Evolutionary conservation across 2,113 vertebrate species (phyloP).

Genomic region (Ranitomeya imitator): DNA sequence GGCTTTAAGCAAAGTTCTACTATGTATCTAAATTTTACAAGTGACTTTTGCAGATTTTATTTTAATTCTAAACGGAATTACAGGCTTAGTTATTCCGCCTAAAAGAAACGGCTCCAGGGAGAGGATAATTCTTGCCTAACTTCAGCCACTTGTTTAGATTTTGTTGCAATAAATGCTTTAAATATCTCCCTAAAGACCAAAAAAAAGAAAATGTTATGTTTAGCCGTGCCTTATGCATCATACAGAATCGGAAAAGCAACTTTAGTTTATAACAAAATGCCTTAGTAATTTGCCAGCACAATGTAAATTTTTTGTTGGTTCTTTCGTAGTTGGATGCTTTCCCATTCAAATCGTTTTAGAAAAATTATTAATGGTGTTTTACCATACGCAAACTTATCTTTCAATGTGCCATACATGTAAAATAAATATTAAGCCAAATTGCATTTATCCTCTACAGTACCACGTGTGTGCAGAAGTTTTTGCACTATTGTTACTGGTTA

Average conservation of each 20-base stretch:
- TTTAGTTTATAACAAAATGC: background rate
- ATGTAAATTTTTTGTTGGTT: background rate
- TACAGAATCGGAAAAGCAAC: background rate
- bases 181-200: background rate
- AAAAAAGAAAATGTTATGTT: background rate
- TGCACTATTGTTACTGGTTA: too few species aligned
- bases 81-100: constrained; percentile 20
- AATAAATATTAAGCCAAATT: too few species aligned
- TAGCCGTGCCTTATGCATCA: background rate
- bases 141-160: constrained; percentile 1
- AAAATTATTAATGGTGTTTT: too few species aligned
- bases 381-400: too few species aligned
- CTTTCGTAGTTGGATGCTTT: background rate
- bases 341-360: background rate
- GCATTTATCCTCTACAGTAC: too few species aligned
- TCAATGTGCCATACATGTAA: too few species aligned
- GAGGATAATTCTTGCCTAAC: background rate
- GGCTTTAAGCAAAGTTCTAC: constrained; percentile 29
- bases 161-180: constrained; percentile 7
- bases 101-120: constrained; percentile 14
- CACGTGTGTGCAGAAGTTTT: too few species aligned
- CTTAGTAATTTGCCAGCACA: background rate
- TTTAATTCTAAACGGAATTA: constrained; percentile 42
- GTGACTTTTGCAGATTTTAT: constrained; percentile 20
- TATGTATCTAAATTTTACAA: constrained; percentile 26